A percentile compares a stretch with the other conserved stretches of the same genome.
These are phyloP conservation scores for Cardiocondyla obscurior DNA, from an alignment of 1,140 invertebrate genomes.

Conservation along the genomic window DNA sequence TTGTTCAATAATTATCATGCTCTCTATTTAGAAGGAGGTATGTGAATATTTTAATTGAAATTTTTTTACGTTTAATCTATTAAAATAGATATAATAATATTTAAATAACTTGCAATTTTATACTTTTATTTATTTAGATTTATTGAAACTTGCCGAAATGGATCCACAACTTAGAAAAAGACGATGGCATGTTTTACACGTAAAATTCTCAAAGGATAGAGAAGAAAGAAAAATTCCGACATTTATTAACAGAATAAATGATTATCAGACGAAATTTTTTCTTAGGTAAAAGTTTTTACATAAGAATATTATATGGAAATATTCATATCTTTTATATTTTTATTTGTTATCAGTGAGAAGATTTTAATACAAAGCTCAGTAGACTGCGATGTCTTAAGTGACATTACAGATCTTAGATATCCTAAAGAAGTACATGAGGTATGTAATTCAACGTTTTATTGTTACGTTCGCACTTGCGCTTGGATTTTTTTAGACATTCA, in stretches of 20 bases:
- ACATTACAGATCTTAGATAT: constrained; percentile 64
- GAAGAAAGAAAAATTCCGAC: neutral
- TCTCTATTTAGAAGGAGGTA: neutral
- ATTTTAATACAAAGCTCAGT: constrained; percentile 3
- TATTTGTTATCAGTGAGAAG: constrained; percentile 14
- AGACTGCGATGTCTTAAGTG: neutral
- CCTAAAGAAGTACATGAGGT: constrained; percentile 73
- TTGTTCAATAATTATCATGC: constrained; percentile 12
- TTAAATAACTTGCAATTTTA: neutral
- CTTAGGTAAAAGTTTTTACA: constrained; percentile 1
- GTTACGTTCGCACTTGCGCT: no score
- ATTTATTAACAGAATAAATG: neutral
- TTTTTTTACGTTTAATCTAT: neutral
- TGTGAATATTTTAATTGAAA: neutral
- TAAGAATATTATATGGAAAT: neutral
- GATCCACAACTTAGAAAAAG: neutral
- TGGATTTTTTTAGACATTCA: no score
- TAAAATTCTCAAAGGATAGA: neutral
- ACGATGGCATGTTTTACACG: neutral
- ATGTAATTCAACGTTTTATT: constrained; percentile 19
- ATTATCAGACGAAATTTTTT: neutral
- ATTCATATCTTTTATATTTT: neutral
- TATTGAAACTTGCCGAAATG: neutral
- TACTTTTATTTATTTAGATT: constrained; percentile 14
- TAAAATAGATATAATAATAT: constrained; percentile 14